Base-by-base conservation (phyloP, 2,797 vertebrate genomes). In the Enteromius thamalakanensis region DNA sequence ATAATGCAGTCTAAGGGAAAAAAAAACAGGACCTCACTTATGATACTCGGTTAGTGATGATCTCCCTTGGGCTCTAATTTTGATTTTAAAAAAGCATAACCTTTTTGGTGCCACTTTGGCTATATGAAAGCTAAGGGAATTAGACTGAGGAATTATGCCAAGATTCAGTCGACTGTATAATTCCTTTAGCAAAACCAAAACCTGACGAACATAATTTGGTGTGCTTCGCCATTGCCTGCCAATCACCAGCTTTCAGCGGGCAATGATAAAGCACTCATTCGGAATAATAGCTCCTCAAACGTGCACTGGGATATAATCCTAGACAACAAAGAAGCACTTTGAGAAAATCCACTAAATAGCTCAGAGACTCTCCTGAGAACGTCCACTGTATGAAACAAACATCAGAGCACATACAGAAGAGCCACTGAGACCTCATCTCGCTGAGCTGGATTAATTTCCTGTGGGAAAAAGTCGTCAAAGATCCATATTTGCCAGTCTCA, bases 401-500 rank as follows among this genome's bases (percentile, higher is more conserved):
- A 69, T 40, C 80, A 81, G 71, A 82, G 64, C 26, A 53, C 68
- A 84, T 34, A 84, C 76, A 64, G 60, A 62, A 83, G 76, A 79
- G 67, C 65, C 77, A 86, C 51, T n/a, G 67, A 74, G 79, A 77
- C 75, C 76, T 79, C 53, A 70, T 68, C 11, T 70, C 67, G 60
- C 64, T 60, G 58, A 51, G 58, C 21, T 64, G 37, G 79, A 80
- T 92, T 87, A 89, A 90, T 91, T 90, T 92, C 92, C 90, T 90
- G 85, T 88, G 91, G 91, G 93, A 93, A 90, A 79, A 64, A 85
- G 83, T 62, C 6, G 53, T 88, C 86, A 85, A 89, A 58, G 80
- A 85, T 79, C 23, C 81, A 87, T 84, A 76, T 84, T 90, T 91
- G 86, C 72, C 11, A 70, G 81, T 90, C 88, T 86, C 86, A 87